phyloP scores from a whole-genome alignment of 2,797 vertebrate species.

The Melanotaenia trifasciata region DNA sequence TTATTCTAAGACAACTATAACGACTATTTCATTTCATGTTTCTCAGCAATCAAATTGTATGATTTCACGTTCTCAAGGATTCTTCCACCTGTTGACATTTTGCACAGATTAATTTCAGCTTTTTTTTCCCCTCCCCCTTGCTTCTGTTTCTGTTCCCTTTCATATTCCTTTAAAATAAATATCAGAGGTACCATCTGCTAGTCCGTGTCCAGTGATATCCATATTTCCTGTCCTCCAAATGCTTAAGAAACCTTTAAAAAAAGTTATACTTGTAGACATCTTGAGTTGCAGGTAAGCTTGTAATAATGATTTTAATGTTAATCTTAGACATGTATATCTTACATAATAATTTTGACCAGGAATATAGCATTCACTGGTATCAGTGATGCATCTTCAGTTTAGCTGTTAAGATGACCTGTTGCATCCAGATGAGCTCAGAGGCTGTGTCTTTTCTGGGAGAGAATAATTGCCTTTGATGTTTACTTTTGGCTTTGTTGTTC shows the following conservation, averaged over 20 bases:
- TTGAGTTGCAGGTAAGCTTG: neutral
- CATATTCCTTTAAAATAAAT: conserved; percentile 40
- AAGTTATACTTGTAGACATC: neutral
- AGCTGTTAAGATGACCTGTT: neutral
- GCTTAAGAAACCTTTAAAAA: neutral
- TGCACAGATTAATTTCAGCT: conserved; percentile 23
- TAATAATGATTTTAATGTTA: neutral
- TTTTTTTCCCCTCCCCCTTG: conserved; percentile 7
- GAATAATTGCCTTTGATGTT: neutral
- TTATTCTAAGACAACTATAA: conserved; percentile 5
- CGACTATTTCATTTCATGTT: conserved; percentile 13
- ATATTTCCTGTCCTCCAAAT: conserved; percentile 37
- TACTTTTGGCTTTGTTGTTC: neutral
- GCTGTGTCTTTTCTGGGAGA: neutral
- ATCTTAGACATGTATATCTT: neutral
- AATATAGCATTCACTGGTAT: neutral
- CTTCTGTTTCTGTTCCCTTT: neutral
- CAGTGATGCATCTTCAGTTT: neutral
- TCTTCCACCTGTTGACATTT: conserved; percentile 34
- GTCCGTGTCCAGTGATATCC: conserved; percentile 42
- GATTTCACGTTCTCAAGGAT: conserved; percentile 16
- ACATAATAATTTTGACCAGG: neutral
- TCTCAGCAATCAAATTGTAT: conserved; percentile 22
- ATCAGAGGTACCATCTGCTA: conserved; percentile 50
- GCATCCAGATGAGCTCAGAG: neutral